phyloP scores from a whole-genome alignment of 2,888 invertebrate genomes.

The Aplocera efformata region DNA sequence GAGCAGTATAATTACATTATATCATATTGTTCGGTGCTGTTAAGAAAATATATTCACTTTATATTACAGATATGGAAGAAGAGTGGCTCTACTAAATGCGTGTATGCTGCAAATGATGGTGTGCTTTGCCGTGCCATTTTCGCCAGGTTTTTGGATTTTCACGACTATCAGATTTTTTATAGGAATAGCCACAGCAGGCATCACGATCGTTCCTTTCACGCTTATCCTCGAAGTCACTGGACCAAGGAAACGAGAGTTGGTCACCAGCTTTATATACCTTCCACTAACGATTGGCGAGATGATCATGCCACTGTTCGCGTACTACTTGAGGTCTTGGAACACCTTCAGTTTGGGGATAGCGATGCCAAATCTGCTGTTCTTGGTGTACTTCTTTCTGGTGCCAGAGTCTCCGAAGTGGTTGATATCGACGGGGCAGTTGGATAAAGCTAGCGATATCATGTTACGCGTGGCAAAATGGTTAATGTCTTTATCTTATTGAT shows the following conservation, averaged over 20 bases:
- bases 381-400: constrained; percentile 82
- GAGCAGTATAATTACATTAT: too few relatives aligned
- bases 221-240: constrained; percentile 82
- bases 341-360: constrained; percentile 81
- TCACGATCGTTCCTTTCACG: constrained; percentile 85
- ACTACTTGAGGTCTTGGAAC: constrained; percentile 81
- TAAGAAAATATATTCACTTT: too few relatives aligned
- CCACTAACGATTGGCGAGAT: constrained; percentile 83
- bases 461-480: constrained; percentile 78
- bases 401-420: constrained; percentile 90
- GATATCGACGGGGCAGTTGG: constrained; percentile 82
- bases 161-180: constrained; percentile 82
- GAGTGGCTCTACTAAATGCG: constrained; percentile 80
- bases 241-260: constrained; percentile 58
- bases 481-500: too few relatives aligned
- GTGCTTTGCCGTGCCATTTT: constrained; percentile 82
- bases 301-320: constrained; percentile 79
- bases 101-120: constrained; percentile 83
- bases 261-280: constrained; percentile 79
- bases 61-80: constrained; percentile 83
- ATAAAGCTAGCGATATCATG: constrained; percentile 80
- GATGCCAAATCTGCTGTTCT: constrained; percentile 74
- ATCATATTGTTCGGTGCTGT: too few relatives aligned
- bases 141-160: constrained; percentile 78
- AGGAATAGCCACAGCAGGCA: constrained; percentile 86